These are phyloP conservation scores for Drosophila rufa DNA, from an alignment of 1,140 invertebrate genomes.

Conservation along the genomic window DNA sequence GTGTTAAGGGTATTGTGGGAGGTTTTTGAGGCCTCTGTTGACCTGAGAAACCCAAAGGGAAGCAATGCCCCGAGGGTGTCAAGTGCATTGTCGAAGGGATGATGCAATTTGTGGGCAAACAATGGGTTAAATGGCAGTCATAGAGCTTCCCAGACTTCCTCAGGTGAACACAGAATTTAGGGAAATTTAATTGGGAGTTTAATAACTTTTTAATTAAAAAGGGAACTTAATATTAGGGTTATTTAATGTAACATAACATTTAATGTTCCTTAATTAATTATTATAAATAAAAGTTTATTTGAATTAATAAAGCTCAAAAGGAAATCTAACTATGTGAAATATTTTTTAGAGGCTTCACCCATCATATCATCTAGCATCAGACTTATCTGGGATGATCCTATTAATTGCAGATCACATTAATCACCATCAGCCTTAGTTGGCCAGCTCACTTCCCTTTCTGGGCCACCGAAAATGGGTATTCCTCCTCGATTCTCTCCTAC, in stretches of 20 bases:
- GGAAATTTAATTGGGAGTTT: too few species aligned
- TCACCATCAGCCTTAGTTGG: slow-evolving; percentile 38
- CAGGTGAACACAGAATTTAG: not conserved
- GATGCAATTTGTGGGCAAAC: not conserved
- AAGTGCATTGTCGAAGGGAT: not conserved
- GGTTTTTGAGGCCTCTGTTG: slow-evolving; percentile 23
- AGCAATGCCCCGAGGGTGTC: slow-evolving; percentile 29
- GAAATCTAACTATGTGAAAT: not conserved
- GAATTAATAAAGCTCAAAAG: not conserved
- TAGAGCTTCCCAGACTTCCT: not conserved
- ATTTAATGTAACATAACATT: too few species aligned
- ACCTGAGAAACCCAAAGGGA: slow-evolving; percentile 39
- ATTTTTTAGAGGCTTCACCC: not conserved
- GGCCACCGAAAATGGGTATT: slow-evolving; percentile 15
- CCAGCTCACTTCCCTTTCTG: slow-evolving; percentile 23
- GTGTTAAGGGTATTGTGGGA: slow-evolving; percentile 2
- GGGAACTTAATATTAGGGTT: too few species aligned
- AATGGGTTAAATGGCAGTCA: not conserved
- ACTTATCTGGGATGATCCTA: slow-evolving; percentile 23
- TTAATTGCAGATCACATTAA: slow-evolving; percentile 53
- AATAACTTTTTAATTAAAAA: too few species aligned
- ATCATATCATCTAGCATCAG: not conserved
- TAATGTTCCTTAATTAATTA: too few species aligned
- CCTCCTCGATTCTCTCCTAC: not conserved
- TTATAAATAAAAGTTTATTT: not conserved